A percentile compares a stretch with the other conserved stretches of the same genome.
Evolutionary conservation across 2,113 vertebrate genomes (phyloP).

Genomic region (Colinus virginianus): DNA sequence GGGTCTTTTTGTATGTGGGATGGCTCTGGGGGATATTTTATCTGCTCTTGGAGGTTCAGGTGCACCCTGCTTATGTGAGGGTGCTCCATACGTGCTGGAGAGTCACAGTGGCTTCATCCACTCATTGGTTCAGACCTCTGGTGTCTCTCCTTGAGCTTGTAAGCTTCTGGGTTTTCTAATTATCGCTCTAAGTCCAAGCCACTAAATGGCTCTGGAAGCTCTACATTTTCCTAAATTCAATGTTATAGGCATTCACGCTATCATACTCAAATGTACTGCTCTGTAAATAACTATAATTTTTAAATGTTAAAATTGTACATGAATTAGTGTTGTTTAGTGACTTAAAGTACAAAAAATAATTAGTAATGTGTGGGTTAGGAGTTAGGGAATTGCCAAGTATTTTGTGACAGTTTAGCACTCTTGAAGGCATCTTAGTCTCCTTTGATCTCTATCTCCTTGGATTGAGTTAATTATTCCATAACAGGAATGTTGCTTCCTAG

Average conservation of each 20-base stretch:
- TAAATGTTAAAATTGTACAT: background rate
- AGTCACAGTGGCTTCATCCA: background rate
- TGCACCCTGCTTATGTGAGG: background rate
- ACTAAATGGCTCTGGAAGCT: background rate
- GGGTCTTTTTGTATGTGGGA: background rate
- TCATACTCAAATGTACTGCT: background rate
- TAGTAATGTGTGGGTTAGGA: background rate
- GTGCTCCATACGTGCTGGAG: background rate
- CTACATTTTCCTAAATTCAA: background rate
- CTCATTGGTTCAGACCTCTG: background rate
- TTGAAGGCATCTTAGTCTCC: background rate
- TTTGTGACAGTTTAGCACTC: background rate
- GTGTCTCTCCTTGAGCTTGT: too few species aligned
- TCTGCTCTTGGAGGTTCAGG: too few species aligned
- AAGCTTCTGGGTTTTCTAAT: background rate
- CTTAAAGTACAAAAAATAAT: background rate
- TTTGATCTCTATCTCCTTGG: background rate
- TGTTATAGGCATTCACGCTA: background rate
- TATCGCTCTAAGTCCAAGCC: background rate
- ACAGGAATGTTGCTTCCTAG: background rate
- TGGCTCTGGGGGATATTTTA: background rate
- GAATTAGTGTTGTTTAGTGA: background rate
- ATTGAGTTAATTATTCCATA: conserved; percentile 19
- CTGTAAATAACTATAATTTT: background rate
- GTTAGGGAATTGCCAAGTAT: background rate